A percentile compares a stretch with the other conserved stretches of the same genome.
Evolutionary conservation across 1,140 invertebrate genomes (phyloP).

Genomic region (Tyrophagus putrescentiae): DNA sequence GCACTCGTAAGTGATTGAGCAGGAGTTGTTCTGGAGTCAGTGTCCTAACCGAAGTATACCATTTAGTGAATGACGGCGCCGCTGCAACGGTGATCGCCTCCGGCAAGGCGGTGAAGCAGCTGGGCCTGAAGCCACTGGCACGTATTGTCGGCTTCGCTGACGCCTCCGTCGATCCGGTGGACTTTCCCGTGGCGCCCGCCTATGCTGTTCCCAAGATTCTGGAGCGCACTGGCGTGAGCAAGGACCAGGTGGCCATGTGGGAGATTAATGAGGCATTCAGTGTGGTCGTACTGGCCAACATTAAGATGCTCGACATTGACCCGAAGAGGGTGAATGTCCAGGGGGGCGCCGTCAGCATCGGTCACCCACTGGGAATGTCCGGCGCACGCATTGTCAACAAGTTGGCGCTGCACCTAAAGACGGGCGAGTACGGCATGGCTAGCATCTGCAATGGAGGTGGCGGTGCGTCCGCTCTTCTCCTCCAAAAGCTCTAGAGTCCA

Average conservation of each 20-base stretch:
- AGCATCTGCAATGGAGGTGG: slow-evolving; percentile 97
- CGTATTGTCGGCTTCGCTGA: slow-evolving; percentile 77
- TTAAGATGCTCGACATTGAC: slow-evolving; percentile 72
- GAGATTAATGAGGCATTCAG: slow-evolving; percentile 99
- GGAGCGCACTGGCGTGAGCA: slow-evolving; percentile 57
- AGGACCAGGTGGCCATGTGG: slow-evolving; percentile 80
- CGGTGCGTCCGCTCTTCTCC: slow-evolving; percentile 74
- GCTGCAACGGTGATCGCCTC: slow-evolving; percentile 76
- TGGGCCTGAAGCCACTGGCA: slow-evolving; percentile 72
- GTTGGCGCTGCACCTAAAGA: slow-evolving; percentile 71
- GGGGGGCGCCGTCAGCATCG: slow-evolving; percentile 94
- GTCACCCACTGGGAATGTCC: slow-evolving; percentile 99
- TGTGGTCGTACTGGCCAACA: slow-evolving; percentile 82
- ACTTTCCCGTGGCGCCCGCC: slow-evolving; percentile 90
- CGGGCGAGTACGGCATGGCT: slow-evolving; percentile 81
- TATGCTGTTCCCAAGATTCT: slow-evolving; percentile 70
- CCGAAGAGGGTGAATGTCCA: slow-evolving; percentile 81
- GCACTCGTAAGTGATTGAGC: slow-evolving; percentile 37
- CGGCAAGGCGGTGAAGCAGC: slow-evolving; percentile 50
- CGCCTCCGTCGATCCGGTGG: slow-evolving; percentile 87
- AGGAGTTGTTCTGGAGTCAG: not conserved
- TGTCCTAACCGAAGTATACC: not conserved
- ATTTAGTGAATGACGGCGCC: slow-evolving; percentile 76
- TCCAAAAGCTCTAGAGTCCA: slow-evolving; percentile 71
- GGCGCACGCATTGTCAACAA: slow-evolving; percentile 82